phyloP scores from a whole-genome alignment of 2,797 vertebrate species.

The Tolypeutes matacus region DNA sequence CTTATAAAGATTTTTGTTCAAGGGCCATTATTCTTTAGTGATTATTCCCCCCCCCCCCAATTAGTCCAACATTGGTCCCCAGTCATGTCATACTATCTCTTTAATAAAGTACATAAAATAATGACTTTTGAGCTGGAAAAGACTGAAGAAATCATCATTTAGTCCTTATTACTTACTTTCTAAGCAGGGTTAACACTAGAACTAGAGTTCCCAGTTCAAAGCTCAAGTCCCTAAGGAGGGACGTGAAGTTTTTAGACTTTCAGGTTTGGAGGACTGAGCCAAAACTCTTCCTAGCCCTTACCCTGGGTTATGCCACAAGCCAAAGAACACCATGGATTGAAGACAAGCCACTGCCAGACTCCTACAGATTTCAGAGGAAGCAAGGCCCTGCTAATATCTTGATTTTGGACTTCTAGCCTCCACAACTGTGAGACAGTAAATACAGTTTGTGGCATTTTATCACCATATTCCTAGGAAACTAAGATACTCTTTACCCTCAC shows the following conservation, averaged over 20 bases:
- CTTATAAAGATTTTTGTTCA: not conserved
- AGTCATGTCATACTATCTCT: not conserved
- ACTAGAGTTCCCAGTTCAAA: not conserved
- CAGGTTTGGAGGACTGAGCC: not conserved
- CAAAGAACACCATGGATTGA: too few relatives aligned
- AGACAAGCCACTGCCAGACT: too few relatives aligned
- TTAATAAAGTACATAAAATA: conserved; percentile 14
- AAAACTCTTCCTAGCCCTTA: not conserved
- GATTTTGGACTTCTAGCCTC: too few relatives aligned
- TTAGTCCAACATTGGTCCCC: not conserved
- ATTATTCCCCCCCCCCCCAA: not conserved
- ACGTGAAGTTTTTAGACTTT: not conserved
- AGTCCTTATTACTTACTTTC: not conserved
- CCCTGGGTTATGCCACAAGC: not conserved
- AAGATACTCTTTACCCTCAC: not conserved
- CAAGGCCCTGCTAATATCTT: too few relatives aligned
- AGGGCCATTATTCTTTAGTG: not conserved
- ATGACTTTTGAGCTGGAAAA: conserved; percentile 17
- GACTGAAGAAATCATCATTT: not conserved
- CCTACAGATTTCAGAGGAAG: too few relatives aligned
- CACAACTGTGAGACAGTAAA: too few relatives aligned
- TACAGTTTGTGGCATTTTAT: too few relatives aligned
- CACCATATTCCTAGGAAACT: too few relatives aligned
- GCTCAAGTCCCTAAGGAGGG: not conserved
- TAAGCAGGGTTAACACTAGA: not conserved